phyloP scores from a whole-genome alignment of 2,888 invertebrate species.

The Stenurella melanura region DNA sequence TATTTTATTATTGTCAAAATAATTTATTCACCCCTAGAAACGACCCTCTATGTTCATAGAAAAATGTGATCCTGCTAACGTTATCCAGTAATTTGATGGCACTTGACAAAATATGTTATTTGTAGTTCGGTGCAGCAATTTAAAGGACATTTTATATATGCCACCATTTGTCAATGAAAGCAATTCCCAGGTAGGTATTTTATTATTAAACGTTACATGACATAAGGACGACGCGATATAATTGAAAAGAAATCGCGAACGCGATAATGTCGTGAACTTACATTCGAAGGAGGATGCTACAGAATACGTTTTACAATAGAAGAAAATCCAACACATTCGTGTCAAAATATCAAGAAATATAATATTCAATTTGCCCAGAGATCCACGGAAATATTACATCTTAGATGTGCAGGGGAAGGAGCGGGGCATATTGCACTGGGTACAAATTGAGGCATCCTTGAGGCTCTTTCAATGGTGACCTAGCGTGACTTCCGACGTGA shows the following conservation, averaged over 20 bases:
- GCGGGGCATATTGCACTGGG: conserved; percentile 63
- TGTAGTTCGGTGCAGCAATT: not conserved
- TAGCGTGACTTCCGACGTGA: conserved; percentile 69
- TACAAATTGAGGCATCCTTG: conserved; percentile 71
- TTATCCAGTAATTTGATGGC: not conserved
- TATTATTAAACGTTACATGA: conserved; percentile 28
- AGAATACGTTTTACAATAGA: conserved; percentile 25
- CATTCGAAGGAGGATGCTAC: conserved; percentile 20
- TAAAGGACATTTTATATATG: conserved; percentile 12
- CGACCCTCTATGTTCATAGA: too few relatives aligned
- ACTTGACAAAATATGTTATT: conserved; percentile 5
- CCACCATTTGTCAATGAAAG: conserved; percentile 22
- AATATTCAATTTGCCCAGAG: conserved; percentile 70
- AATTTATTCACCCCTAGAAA: too few relatives aligned
- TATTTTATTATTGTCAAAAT: too few relatives aligned
- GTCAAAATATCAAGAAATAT: conserved; percentile 67
- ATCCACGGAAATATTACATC: conserved; percentile 63
- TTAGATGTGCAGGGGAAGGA: conserved; percentile 65
- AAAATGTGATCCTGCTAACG: too few relatives aligned
- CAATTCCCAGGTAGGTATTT: conserved; percentile 23
- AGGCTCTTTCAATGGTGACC: conserved; percentile 69
- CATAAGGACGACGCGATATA: conserved; percentile 3
- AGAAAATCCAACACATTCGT: conserved; percentile 18
- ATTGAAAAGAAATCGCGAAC: conserved; percentile 24
- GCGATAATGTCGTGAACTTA: conserved; percentile 18